A percentile compares a stretch with the other conserved stretches of the same genome.
Conservation (phyloP, 1,140 invertebrate species). For the Archivesica marissinica region DNA sequence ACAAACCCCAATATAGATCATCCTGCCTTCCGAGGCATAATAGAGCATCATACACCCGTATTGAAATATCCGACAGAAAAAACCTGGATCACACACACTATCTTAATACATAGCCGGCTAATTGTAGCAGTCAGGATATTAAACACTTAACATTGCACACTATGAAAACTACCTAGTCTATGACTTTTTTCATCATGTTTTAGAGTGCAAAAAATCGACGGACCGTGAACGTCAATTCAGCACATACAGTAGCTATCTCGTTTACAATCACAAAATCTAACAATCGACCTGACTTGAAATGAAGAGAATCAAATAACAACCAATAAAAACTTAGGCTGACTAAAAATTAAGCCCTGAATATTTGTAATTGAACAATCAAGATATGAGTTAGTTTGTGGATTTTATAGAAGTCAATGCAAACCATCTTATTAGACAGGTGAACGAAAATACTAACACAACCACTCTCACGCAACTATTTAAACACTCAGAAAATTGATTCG, state of each 20-base stretch:
- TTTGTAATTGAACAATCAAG: no score
- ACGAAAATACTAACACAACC: no score
- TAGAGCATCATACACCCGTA: background rate
- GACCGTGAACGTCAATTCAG: slow-evolving; percentile 30
- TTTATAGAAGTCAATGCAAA: no score
- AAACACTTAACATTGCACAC: slow-evolving; percentile 24
- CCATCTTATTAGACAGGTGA: no score
- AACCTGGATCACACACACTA: no score
- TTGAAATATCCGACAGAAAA: no score
- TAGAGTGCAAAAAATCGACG: slow-evolving; percentile 13
- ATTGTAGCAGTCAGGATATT: slow-evolving; percentile 18
- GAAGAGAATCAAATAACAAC: slow-evolving; percentile 37
- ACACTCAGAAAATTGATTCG: background rate
- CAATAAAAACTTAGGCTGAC: slow-evolving; percentile 19
- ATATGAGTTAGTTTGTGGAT: no score
- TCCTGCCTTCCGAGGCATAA: background rate
- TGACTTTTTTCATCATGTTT: slow-evolving; percentile 18
- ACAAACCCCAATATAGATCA: background rate
- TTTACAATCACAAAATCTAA: slow-evolving; percentile 19
- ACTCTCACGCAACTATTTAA: background rate
- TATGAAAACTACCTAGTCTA: background rate
- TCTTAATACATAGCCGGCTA: background rate
- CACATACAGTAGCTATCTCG: slow-evolving; percentile 35
- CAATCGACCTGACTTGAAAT: slow-evolving; percentile 40
- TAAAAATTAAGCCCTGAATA: no score